Base-by-base conservation (phyloP, 2,113 vertebrate genomes). In the Oenanthe oenanthe region DNA sequence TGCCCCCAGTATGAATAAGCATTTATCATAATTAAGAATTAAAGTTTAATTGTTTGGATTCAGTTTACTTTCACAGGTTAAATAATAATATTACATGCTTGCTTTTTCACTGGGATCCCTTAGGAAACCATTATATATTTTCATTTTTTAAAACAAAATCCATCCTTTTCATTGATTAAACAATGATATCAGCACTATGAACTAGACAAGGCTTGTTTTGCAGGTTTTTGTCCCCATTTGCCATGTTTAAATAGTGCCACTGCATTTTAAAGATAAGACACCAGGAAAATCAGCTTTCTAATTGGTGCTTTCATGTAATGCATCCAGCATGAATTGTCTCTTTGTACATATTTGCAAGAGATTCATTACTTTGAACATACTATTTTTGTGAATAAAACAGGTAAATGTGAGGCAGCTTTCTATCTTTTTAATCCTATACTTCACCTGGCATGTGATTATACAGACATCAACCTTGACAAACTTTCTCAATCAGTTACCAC, bases 181-280 rank as follows among this genome's bases (percentile, higher is more conserved):
- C 82, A 90, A 91, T 67, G 20, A 5, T 70, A 91, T 65, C 81
- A 91, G 36, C 47, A n/a, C 25, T 45, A 43, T 0, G 0, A 78
- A 70, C 24, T 15, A 91, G 57, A 81, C 74, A 88, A 61, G 32
- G 36, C 24, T 88, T 72, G 36, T 70, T 92, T 82, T 85, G 15
- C 34, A 92, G 38, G 25, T 61, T 80, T 65, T 63, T 67, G 53
- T 92, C 42, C 31, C 47, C 40, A 70, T 95, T 86, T 84, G 53
- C 84, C 54, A 60, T 40, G 74, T 78, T 76, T 85, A 79, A 14
- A 1, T 28, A 78, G 61, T 40, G 85, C 72, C 61, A 65, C 24
- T 96, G 95, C 68, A 94, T 95, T 92, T 74, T 68, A 85, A 89
- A 97, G 94, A 96, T 93, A 96, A 95, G 82, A 78, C 20, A 80